phyloP scores from a whole-genome alignment of 2,888 invertebrate species.

The Leucophenga montana region DNA sequence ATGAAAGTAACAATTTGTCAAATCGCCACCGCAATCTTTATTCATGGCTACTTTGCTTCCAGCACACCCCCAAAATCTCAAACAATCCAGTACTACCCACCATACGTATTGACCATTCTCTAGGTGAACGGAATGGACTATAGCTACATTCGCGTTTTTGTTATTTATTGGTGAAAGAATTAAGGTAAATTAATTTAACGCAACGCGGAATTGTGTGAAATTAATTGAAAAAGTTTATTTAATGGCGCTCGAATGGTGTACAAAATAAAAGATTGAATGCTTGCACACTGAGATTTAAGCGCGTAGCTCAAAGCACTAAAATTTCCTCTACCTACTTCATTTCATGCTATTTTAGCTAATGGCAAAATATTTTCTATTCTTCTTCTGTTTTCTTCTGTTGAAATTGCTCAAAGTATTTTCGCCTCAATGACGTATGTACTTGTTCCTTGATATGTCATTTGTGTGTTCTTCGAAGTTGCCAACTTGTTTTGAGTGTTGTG shows the following conservation, averaged over 20 bases:
- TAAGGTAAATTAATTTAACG: conserved; percentile 51
- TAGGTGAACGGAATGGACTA: background rate
- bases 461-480: too few relatives aligned
- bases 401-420: too few relatives aligned
- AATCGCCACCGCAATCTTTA: conserved; percentile 58
- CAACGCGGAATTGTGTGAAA: conserved; percentile 50
- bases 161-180: conserved; percentile 32
- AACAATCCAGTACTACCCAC: conserved; percentile 33
- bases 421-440: too few relatives aligned
- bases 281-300: background rate
- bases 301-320: background rate
- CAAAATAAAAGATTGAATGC: conserved; percentile 4
- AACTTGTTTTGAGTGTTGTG: too few relatives aligned
- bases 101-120: too few relatives aligned
- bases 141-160: conserved; percentile 6
- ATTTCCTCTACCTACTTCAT: background rate
- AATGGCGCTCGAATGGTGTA: conserved; percentile 34
- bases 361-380: conserved; percentile 42
- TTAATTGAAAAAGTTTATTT: conserved; percentile 62
- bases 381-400: too few relatives aligned
- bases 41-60: conserved; percentile 22
- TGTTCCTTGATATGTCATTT: too few relatives aligned
- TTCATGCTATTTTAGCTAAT: conserved; percentile 43
- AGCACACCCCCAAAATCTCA: conserved; percentile 34
- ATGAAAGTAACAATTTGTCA: conserved; percentile 63